These are phyloP conservation scores for Amphilophus citrinellus DNA, from an alignment of 2,113 vertebrate genomes.

Conservation along the genomic window DNA sequence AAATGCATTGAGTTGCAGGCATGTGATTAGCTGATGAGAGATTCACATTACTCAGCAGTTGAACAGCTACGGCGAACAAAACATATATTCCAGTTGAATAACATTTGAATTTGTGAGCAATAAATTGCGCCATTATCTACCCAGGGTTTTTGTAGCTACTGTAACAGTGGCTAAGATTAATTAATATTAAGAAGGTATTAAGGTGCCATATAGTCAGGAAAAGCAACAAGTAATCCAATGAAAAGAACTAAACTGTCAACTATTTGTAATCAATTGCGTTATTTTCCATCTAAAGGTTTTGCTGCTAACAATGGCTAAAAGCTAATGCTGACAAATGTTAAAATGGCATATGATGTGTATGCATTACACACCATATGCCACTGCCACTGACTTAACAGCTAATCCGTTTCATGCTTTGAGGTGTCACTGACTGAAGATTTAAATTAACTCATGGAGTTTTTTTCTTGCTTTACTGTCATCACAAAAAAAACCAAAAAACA, in stretches of 20 bases:
- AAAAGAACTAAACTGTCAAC: not conserved
- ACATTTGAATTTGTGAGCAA: not conserved
- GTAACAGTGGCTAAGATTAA: not conserved
- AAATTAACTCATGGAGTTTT: not conserved
- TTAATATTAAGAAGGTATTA: too few relatives aligned
- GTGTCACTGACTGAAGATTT: not conserved
- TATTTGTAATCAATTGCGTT: not conserved
- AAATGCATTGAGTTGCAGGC: not conserved
- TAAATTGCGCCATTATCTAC: not conserved
- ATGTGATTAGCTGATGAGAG: not conserved
- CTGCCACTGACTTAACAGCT: too few relatives aligned
- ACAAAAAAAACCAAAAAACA: not conserved
- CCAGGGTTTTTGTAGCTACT: accelerated
- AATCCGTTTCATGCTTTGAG: not conserved
- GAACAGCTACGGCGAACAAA: not conserved
- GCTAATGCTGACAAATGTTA: not conserved
- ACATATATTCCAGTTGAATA: not conserved
- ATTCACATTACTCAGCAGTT: not conserved
- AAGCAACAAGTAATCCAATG: not conserved
- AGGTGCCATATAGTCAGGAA: too few relatives aligned
- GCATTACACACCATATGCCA: too few relatives aligned
- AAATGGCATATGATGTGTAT: too few relatives aligned
- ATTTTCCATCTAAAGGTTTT: not conserved
- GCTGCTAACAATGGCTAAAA: not conserved
- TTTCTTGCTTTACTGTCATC: not conserved